Evolutionary conservation across 2,113 vertebrate genomes (phyloP).

Genomic region (Erythrolamprus reginae): DNA sequence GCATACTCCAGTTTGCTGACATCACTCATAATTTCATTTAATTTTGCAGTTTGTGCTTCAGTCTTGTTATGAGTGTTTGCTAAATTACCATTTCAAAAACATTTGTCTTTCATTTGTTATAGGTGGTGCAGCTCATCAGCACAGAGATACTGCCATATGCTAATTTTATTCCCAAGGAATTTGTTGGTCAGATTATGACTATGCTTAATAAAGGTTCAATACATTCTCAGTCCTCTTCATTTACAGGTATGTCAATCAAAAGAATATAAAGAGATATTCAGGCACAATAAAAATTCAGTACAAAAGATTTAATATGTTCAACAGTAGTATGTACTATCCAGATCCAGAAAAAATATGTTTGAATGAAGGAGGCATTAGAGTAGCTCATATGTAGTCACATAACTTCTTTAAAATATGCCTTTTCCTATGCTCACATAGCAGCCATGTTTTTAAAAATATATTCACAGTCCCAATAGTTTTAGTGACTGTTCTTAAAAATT

Average conservation of each 20-base stretch:
- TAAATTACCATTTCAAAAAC: neutral
- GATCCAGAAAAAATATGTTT: neutral
- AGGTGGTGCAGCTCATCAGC: slow-evolving; percentile 98
- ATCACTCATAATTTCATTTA: neutral
- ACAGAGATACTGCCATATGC: slow-evolving; percentile 95
- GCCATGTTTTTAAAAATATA: neutral
- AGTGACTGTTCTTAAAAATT: neutral
- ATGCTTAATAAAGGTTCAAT: slow-evolving; percentile 99
- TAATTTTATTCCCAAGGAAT: slow-evolving; percentile 99
- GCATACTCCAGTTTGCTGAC: neutral
- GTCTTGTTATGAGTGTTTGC: slow-evolving; percentile 11
- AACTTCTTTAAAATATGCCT: neutral
- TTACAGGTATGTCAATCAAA: slow-evolving; percentile 82
- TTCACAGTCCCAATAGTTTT: neutral
- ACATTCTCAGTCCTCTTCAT: slow-evolving; percentile 97
- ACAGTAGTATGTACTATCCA: neutral
- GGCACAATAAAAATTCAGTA: neutral
- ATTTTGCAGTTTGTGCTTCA: neutral
- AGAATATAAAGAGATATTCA: neutral
- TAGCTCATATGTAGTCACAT: neutral
- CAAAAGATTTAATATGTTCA: neutral
- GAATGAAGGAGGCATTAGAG: neutral
- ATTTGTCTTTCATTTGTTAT: slow-evolving; percentile 50
- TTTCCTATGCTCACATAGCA: neutral
- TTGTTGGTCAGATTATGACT: slow-evolving; percentile 97